Base-by-base conservation (phyloP, 1,140 invertebrate species). In the Lasioglossum baleicum region DNA sequence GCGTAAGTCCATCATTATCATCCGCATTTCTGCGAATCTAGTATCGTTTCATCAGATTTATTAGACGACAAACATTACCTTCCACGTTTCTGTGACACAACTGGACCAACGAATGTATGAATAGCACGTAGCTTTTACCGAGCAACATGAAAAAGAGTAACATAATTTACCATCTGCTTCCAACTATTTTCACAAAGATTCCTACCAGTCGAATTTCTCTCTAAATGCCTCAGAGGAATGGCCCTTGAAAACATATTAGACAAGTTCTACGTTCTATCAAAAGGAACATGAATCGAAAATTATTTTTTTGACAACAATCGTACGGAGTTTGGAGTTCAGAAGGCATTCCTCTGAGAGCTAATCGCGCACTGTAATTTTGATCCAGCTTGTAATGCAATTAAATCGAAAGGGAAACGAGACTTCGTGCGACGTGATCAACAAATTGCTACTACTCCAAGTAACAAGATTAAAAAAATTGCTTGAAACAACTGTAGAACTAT, bases 1-100 rank as follows among this genome's bases (percentile, higher is more conserved):
- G 78, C 79, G 87, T 92, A 92, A 92, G 90, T 92, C 88, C 87
- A 90, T 90, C 88, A 88, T 86, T 88, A 88, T 92, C 90, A 91
- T 90, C 86, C 85, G 87, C 89, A 80, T 88, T 86, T 85, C 17
- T 85, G 83, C 90, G 87, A 91, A 86, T 83, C 71, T 87, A 88
- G 84, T 86, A 86, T 88, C 81, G 83, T 88, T 88, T 88, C 83
- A 90, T 87, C 76, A 75, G 63, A 82, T 82, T 48, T 84, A 81
- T 83, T 75, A 83, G 42, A 84, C 58, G 69, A 87, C 72, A 76
- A 76, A 58, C 51, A 64, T 87, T 87, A 77, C 83, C 70, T 87
- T 86, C 80, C 86, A 85, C 76, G 7, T 87, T 87, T 87, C 26
- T 75, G 74, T 69, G 76, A 84, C 82, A 86, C 84, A 82, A 86